Conservation (phyloP, 2,113 vertebrate species). For the Bettongia penicillata region DNA sequence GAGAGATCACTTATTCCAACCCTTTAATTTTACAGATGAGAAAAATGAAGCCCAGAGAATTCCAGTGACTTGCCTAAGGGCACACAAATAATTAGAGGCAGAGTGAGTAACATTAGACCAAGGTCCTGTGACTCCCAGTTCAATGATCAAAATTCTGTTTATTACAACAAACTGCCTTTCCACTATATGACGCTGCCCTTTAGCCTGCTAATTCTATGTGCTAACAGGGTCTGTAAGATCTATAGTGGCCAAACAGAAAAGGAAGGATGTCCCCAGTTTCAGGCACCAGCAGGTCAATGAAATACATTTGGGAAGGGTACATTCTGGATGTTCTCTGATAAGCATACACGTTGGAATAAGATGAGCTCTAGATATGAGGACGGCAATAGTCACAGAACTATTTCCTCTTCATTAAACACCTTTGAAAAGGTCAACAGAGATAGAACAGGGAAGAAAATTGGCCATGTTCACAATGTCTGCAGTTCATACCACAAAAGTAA, state of each 20-base stretch:
- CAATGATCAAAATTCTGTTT: background rate
- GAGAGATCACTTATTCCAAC: background rate
- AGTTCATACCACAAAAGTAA: background rate
- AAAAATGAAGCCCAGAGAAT: background rate
- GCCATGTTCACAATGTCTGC: background rate
- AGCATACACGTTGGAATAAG: background rate
- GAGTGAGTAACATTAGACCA: background rate
- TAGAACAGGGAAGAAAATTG: background rate
- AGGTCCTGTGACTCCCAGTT: background rate
- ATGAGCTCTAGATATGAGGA: background rate
- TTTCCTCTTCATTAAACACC: background rate
- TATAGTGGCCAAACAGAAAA: background rate
- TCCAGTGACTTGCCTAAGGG: background rate
- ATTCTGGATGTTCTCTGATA: background rate
- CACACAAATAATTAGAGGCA: background rate
- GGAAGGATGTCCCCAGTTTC: background rate
- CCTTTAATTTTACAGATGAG: background rate
- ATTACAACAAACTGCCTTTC: background rate
- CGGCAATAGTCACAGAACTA: background rate
- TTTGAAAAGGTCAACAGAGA: background rate
- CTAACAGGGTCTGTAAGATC: background rate
- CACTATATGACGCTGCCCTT: background rate
- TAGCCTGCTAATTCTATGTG: background rate
- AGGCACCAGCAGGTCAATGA: background rate
- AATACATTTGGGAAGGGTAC: background rate